Base-by-base conservation (phyloP, 2,888 invertebrate species). In the Pollenia labialis region DNA sequence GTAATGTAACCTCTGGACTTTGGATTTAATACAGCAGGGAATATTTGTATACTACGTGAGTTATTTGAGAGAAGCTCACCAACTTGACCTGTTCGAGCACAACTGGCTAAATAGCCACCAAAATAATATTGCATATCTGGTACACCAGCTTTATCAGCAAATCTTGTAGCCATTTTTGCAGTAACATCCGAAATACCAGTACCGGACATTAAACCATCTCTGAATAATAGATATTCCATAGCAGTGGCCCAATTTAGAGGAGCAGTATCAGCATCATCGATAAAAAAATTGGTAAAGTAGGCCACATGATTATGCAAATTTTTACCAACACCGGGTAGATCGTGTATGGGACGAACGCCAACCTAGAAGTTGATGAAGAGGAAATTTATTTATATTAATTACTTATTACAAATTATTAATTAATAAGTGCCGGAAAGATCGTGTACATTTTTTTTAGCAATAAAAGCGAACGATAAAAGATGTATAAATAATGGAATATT, bases 231-330 rank as follows among this genome's bases (percentile, higher is more conserved):
- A 90, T 97, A 98, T 92, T 98, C 98, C 97, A 97, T 97, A 2
- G 97, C 97, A 0, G 97, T 97, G 18, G 97, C 97, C 97, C 97
- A 97, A 93, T 97, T 97, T n/a, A 97, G 94, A 0, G 97, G 96
- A 0, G 97, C 95, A 0, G 97, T 97, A 91, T 97, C 96, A 83
- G 97, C 96, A 91, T 98, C 97, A 88, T 97, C 97, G 74, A 97
- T 96, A 86, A 95, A 95, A 94, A 97, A 98, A 92, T 95, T 96
- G 69, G 97, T 93, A 91, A 96, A 96, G 93, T 95, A 96, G 0
- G 97, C 96, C 1, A 97, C 97, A 92, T 97, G 97, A 93, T 97
- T 97, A 90, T 97, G 97, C 7, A 98, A 95, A 94, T 98, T 98
- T 90, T 95, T 95, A 52, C 96, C 98, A 11, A 98, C 98, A 0